phyloP scores from a whole-genome alignment of 2,888 invertebrate species.

The Rhopalosiphum nymphaeae region DNA sequence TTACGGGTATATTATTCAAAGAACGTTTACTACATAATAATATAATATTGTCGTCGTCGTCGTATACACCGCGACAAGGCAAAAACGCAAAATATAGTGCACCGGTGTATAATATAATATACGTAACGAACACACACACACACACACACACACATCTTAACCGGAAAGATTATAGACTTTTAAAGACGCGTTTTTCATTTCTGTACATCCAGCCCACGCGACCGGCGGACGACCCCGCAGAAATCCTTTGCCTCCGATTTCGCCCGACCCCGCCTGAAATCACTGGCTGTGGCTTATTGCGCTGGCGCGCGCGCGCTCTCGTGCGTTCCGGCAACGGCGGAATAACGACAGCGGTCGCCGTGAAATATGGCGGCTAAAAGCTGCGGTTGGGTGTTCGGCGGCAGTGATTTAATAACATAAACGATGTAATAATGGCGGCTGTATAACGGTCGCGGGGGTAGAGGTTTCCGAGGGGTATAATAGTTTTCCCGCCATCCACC shows the following conservation, averaged over 20 bases:
- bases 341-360: slow-evolving; percentile 25
- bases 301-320: background rate
- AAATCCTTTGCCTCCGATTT: background rate
- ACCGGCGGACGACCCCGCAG: background rate
- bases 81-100: background rate
- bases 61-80: background rate
- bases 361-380: slow-evolving; percentile 65
- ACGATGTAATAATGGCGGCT: slow-evolving; percentile 65
- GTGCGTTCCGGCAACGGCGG: background rate
- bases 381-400: slow-evolving; percentile 63
- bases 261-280: background rate
- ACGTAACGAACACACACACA: background rate
- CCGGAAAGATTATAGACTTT: background rate
- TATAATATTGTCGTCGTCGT: background rate
- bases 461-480: slow-evolving; percentile 44
- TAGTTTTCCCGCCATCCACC: slow-evolving; percentile 18
- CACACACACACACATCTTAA: background rate
- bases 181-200: slow-evolving; percentile 5
- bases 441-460: slow-evolving; percentile 19
- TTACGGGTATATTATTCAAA: background rate
- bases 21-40: background rate
- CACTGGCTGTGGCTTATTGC: background rate
- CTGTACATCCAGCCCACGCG: background rate
- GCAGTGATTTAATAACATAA: slow-evolving; percentile 64
- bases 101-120: background rate